phyloP scores from a whole-genome alignment of 1,140 invertebrate species.

The Linepithema humile region DNA sequence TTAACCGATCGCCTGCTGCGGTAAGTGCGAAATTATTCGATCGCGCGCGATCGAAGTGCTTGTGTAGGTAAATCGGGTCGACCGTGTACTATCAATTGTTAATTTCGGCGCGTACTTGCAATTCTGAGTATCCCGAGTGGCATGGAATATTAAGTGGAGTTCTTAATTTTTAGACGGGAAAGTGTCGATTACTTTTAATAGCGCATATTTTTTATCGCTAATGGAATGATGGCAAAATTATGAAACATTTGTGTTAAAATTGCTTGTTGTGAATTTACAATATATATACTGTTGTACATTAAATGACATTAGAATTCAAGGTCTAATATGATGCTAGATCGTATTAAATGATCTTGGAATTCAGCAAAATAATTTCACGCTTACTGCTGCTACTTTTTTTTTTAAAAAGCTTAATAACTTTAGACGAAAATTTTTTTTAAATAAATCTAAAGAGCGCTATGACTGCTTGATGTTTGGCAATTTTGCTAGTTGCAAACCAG shows the following conservation, averaged over 20 bases:
- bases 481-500: not conserved
- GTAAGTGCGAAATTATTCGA: constrained; percentile 52
- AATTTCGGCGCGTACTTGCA: not conserved
- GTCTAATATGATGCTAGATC: not conserved
- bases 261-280: not conserved
- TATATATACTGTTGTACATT: too few species aligned
- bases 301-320: too few species aligned
- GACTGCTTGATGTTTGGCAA: not conserved
- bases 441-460: not conserved
- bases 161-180: not conserved
- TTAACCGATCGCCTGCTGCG: constrained; percentile 36
- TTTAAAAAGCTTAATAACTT: not conserved
- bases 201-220: not conserved
- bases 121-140: constrained; percentile 27
- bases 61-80: not conserved
- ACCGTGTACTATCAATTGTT: not conserved
- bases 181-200: not conserved
- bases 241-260: too few species aligned
- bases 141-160: not conserved
- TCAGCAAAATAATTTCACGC: not conserved
- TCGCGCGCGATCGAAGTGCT: not conserved
- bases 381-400: constrained; percentile 2
- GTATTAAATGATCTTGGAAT: not conserved
- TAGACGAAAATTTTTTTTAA: not conserved
- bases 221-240: too few species aligned